Evolutionary conservation across 2,797 vertebrate species (phyloP), one percentile per base, ranked within the genome.

Genomic region (Sparidentex hasta): DNA sequence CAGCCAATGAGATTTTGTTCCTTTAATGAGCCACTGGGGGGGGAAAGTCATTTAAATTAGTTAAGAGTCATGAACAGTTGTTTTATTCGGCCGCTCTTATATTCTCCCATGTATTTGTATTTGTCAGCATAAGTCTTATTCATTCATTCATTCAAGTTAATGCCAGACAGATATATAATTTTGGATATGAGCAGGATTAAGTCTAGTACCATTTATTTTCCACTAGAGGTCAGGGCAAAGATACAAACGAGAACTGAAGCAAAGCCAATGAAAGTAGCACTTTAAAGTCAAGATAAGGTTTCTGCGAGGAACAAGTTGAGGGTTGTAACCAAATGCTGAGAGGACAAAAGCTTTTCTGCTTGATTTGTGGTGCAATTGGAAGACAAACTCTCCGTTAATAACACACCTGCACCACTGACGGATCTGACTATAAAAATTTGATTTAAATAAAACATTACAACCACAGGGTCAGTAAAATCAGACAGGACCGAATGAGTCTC

Each of bases 201-300:
- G 17, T 48, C 44, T 80, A 89, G 59, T 88, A 61, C 21, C 33
- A 4, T 0, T 27, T 27, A 11, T 50, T 65, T 1, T 46, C 90
- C 93, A 88, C 87, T 84, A 91, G 93, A 91, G 88, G 90, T 87
- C 92, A 93, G 86, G 21, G 54, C 52, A 74, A 62, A 84, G 48
- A 90, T 85, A 83, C 75, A 82, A 13, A 87, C 25, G 20, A 71
- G 25, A 0, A 3, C 9, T 50, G 64, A 58, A 13, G 17, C 12
- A 57, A 41, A 23, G 44, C 33, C 43, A 38, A 5, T 65, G 66
- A 74, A 66, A 81, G 76, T 51, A 50, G 3, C 66, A 51, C 58
- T 55, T 33, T 11, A 2, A 38, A 38, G 29, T 76, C 33, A 56
- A 20, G 17, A 83, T 82, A 55, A 65, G 50, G 18, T 25, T 56